Evolutionary conservation across 2,888 invertebrate species (phyloP), one percentile per base, ranked within the genome.

Genomic region (Cheilosia impressa): DNA sequence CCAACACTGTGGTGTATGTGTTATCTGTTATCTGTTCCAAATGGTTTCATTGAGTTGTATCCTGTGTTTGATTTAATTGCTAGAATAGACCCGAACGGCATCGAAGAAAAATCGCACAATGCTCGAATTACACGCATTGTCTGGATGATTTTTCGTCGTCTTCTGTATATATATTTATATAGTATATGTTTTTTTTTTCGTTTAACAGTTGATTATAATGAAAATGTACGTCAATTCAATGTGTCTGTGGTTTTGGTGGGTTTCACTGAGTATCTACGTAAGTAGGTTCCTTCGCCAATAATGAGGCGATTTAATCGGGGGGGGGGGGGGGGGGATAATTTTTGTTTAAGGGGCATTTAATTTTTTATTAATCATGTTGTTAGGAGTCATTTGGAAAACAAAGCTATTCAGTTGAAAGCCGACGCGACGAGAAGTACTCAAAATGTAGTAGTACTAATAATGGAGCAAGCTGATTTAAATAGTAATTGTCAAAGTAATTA

Each of bases 31-130:
- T 47, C 50, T 62, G 31, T 60, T 58, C 38, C 34, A 19, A 53
- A 68, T 55, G 34, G 22, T 57, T 43, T 62, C 50, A 52, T 31
- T 52, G 60, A 41, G 60, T 41, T 60, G 58, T 45, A 71, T 45
- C n/a, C 38, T 24, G 58, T 50, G 43, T 43, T 47, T 47, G 58
- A 50, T 71, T 57, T 69, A 69, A 69, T 69, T 57, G 69, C 57
- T 47, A n/a, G 27, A 43, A 53, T 53, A 17, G 19, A 41, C 7
- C 19, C 34, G 31, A 31, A 31, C 19, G 9, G 9, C 10, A 13
- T 22, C 3, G 15, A 71, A 58, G 58, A 50, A 58, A 71, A 72
- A 60, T 22, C 15, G 52, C 41, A 41, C 41, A 71, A 43, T 24
- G n/a, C n/a, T 71, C 27, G 60, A 5, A 52, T 15, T 41, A 41